These are phyloP conservation scores for Siniperca undulata DNA, from an alignment of 2,797 vertebrate species.

Conservation along the genomic window DNA sequence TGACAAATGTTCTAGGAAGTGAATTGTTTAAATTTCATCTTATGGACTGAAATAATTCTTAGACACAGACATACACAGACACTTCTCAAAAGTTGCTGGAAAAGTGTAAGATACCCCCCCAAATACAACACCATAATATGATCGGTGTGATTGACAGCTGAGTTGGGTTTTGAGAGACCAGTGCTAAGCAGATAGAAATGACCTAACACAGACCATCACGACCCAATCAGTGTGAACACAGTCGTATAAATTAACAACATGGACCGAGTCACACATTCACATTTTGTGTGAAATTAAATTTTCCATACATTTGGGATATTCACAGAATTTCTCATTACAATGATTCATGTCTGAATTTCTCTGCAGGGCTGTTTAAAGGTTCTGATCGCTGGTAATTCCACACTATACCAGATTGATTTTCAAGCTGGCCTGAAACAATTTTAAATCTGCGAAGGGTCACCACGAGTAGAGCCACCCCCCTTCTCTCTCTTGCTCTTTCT, in stretches of 20 bases:
- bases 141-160: constrained; percentile 39
- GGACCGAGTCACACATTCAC: constrained; percentile 15
- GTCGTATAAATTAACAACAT: constrained; percentile 43
- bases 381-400: constrained; percentile 40
- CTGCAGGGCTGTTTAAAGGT: constrained; percentile 5
- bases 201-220: constrained; percentile 36
- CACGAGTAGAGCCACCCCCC: neutral
- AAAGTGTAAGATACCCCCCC: neutral
- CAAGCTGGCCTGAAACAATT: constrained; percentile 55
- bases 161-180: neutral
- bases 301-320: constrained; percentile 42
- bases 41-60: neutral
- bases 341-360: constrained; percentile 41
- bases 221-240: constrained; percentile 44
- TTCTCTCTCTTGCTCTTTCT: neutral
- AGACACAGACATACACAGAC: neutral
- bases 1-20: neutral
- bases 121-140: neutral
- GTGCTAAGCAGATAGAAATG: constrained; percentile 32
- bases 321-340: constrained; percentile 23
- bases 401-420: constrained; percentile 48
- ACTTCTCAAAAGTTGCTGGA: neutral
- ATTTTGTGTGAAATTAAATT: constrained; percentile 55
- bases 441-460: constrained; percentile 60
- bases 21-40: neutral